A percentile compares a stretch with the other conserved stretches of the same genome.
Conservation (phyloP, 2,113 vertebrate species). For the Hippotragus niger region DNA sequence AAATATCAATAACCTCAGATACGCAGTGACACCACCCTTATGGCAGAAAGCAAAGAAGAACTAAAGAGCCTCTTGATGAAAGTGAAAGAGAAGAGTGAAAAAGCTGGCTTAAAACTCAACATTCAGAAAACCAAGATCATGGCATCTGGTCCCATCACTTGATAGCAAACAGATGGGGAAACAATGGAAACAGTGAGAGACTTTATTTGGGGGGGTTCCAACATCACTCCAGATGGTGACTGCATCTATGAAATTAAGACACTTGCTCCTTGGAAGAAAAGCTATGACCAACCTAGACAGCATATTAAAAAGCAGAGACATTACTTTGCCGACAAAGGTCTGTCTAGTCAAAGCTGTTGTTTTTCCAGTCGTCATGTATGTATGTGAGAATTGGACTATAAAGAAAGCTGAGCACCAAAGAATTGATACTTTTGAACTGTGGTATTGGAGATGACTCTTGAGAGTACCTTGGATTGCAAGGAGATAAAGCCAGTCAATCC, state of each 20-base stretch:
- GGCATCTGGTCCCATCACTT: not conserved
- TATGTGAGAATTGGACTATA: not conserved
- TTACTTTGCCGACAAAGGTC: not conserved
- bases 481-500: not conserved
- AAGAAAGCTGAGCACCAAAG: not conserved
- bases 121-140: not conserved
- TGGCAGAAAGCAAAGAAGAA: not conserved
- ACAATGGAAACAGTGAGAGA: not conserved
- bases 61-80: not conserved
- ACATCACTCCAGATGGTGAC: not conserved
- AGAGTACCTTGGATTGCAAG: not conserved
- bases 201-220: not conserved
- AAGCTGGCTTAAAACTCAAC: not conserved
- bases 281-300: not conserved
- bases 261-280: not conserved
- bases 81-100: not conserved
- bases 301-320: not conserved
- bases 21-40: not conserved
- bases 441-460: not conserved
- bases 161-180: not conserved
- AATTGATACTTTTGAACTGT: not conserved
- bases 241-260: not conserved
- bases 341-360: not conserved
- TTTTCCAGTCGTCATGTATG: not conserved
- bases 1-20: not conserved